Percentiles rank a stretch among this genome's conserved stretches.
Evolutionary conservation across 2,113 vertebrate species (phyloP).

Genomic region (Zosterops lateralis): DNA sequence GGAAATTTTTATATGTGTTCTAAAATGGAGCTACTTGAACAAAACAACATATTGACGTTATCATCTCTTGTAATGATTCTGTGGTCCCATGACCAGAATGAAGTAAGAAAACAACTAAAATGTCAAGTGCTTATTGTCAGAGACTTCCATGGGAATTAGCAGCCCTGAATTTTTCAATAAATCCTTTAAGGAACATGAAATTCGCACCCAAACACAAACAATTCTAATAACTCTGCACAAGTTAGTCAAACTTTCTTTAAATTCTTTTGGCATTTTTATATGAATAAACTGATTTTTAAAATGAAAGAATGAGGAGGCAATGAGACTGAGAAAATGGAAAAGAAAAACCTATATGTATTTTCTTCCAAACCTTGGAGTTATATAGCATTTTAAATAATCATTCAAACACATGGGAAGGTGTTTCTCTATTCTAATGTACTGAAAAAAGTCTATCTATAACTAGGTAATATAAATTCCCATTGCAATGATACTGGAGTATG

Average conservation of each 20-base stretch:
- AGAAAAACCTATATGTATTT: neutral
- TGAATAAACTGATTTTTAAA: neutral
- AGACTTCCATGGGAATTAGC: neutral
- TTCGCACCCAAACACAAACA: neutral
- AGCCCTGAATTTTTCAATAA: neutral
- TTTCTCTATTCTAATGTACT: neutral
- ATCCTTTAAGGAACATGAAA: neutral
- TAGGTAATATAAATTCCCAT: neutral
- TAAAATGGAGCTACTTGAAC: neutral
- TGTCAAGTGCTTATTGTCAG: neutral
- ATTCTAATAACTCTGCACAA: neutral
- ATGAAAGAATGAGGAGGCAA: neutral
- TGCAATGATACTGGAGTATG: neutral
- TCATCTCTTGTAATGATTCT: neutral
- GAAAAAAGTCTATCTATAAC: neutral
- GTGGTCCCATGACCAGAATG: neutral
- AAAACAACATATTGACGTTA: neutral
- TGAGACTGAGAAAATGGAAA: neutral
- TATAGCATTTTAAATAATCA: neutral
- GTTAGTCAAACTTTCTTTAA: neutral
- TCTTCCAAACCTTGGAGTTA: neutral
- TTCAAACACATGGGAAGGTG: neutral
- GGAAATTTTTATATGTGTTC: neutral
- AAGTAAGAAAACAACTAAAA: slow-evolving; percentile 29
- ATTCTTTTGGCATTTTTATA: neutral